phyloP scores from a whole-genome alignment of 2,888 invertebrate genomes.

The Xanthorhoe designata region DNA sequence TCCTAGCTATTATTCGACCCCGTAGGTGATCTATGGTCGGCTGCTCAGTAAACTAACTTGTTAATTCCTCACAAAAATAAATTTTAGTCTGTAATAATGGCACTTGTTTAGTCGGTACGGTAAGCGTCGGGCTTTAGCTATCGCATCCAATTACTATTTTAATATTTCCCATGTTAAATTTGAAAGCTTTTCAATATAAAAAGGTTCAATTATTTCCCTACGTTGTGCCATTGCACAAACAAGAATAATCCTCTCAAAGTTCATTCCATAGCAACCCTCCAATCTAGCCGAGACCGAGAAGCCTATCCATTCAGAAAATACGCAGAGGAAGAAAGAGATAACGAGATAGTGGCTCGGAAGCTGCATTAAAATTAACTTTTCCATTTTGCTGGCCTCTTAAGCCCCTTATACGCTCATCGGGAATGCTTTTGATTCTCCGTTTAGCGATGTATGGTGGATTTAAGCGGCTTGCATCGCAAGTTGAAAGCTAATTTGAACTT shows the following conservation, averaged over 20 bases:
- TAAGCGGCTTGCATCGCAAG: constrained; percentile 36
- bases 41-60: too few species aligned
- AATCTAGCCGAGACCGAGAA: constrained; percentile 21
- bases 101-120: too few species aligned
- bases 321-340: constrained; percentile 42
- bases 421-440: constrained; percentile 32
- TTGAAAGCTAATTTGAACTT: constrained; percentile 36
- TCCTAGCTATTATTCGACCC: too few species aligned
- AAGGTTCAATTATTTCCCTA: constrained; percentile 22
- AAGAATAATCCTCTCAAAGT: constrained; percentile 24
- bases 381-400: constrained; percentile 57
- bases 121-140: not conserved
- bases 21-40: too few species aligned
- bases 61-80: too few species aligned
- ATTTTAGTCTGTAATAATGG: too few species aligned
- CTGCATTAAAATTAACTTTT: constrained; percentile 60
- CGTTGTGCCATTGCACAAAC: constrained; percentile 20
- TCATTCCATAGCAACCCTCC: constrained; percentile 23
- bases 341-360: constrained; percentile 54
- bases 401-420: constrained; percentile 40
- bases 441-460: constrained; percentile 30
- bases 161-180: constrained; percentile 12
- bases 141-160: constrained; percentile 16
- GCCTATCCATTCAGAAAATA: constrained; percentile 30
- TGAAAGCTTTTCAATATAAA: constrained; percentile 11